Evolutionary conservation across 2,888 invertebrate species (phyloP), one percentile per base, ranked within the genome.

Genomic region (Monoplex corrugatus): DNA sequence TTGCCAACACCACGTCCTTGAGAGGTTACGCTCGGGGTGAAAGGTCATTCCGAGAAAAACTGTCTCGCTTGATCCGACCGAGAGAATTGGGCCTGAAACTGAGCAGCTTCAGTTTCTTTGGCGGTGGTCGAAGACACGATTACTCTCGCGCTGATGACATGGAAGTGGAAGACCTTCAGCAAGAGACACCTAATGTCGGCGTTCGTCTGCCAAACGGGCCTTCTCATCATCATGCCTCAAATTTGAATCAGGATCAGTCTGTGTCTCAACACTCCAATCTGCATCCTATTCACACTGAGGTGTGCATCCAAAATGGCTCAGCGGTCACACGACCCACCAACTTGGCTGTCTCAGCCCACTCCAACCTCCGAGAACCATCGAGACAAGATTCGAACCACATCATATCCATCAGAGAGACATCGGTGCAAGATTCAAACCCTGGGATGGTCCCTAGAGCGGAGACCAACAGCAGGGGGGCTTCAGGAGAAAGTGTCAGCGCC

Each of bases 1-100:
- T 95, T 89, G 95, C 95, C n/a, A 96, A 96, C 91, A 93, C 96
- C 57, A 85, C 88, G 63, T 87, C 57, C 85, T n/a, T 86, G 45
- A 89, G 89, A 28, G 75, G 87, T 44, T 87, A 87, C 38, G 82
- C 89, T 1, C 86, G 89, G n/a, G 86, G 89, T 38, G 85, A 90
- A 28, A 57, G 88, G 63, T 87, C 87, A 80, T 86, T 89, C 19
- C 90, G 90, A 45, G 87, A 90, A 43, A 91, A 92, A 72, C 84
- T 93, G 86, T 87, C 91, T 90, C 90, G 93, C 89, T 85, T 93
- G 8, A 94, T 93, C 43, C 93, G 94, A 86, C 92, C 93, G 0
- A 93, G 92, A 88, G 94, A 94, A 44, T 91, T 94, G 86, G 94
- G 94, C 40, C 84, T 89, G 45, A 93, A 92, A 84, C 88, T 93